Evolutionary conservation across 2,113 vertebrate species (phyloP), one percentile per base, ranked within the genome.

Genomic region (Hydrochoerus hydrochaeris): DNA sequence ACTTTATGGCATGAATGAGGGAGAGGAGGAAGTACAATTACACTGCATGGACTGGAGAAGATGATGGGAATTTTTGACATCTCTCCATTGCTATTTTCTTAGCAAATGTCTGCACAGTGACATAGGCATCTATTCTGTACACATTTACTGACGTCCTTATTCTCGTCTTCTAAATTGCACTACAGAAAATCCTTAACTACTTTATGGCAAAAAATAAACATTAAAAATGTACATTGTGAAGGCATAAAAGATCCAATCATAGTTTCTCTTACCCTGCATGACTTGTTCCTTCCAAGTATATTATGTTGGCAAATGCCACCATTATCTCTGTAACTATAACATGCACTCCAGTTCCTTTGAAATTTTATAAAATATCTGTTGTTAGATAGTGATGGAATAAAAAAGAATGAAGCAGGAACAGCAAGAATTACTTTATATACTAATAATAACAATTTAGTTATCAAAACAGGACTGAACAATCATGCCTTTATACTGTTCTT

Each of bases 401-500:
- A 98, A 52, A 93, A 87, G 95, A 97, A 96, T 93, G 96, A 97
- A 97, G 86, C 58, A 98, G 97, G 87, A 97, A 98, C 86, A 98
- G 97, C 84, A 98, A 97, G 98, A 98, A 98, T 98, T 98, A 97
- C 88, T 98, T 98, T 99, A 98, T 97, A 99, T 98, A 97, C 58
- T 98, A 98, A 98, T 98, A 98, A 98, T 97, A 98, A 98, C 97
- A 98, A 98, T 98, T 98, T 98, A 98, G 98, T 97, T 98, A 98
- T 98, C 98, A 98, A 99, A 99, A 98, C 97, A 98, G 93, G 97
- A 97, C 38, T 52, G 97, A 99, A 98, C 97, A 99, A 98, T 93
- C 75, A 67, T 22, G 98, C 77, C 97, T 98, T 98, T 98, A 97
- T 98, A 90, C 84, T 63, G 54, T 97, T 97, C 96, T 98, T 98